Conservation (phyloP, 2,888 invertebrate genomes). For the Nemurella pictetii region DNA sequence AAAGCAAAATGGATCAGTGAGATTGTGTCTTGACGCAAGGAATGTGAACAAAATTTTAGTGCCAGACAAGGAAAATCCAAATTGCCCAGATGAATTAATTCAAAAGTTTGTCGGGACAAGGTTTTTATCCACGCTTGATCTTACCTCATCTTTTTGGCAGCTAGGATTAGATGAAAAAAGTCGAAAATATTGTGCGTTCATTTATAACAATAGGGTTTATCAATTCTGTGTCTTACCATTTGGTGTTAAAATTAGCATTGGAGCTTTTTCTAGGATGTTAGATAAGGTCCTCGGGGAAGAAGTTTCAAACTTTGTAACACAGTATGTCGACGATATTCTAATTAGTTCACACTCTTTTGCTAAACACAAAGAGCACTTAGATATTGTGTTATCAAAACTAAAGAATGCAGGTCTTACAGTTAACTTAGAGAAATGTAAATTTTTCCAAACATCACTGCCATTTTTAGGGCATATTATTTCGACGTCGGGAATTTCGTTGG, state of each 20-base stretch:
- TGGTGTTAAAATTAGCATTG: neutral
- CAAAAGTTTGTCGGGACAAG: neutral
- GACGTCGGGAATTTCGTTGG: constrained; percentile 36
- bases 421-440: constrained; percentile 5
- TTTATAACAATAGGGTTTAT: neutral
- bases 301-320: neutral
- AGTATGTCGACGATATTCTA: constrained; percentile 10
- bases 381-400: neutral
- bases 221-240: neutral
- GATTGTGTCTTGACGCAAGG: constrained; percentile 1
- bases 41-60: neutral
- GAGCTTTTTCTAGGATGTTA: neutral
- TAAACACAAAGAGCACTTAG: neutral
- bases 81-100: neutral
- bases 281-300: neutral
- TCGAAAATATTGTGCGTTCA: neutral
- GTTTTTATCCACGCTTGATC: neutral
- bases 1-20: neutral
- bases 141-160: constrained; percentile 6
- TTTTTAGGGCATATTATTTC: constrained; percentile 36
- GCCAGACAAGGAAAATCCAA: neutral
- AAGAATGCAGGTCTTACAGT: constrained; percentile 12
- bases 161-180: neutral
- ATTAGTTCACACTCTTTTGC: neutral
- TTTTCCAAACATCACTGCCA: neutral